Conservation (phyloP, 2,113 vertebrate species). For the Peucedramus taeniatus region DNA sequence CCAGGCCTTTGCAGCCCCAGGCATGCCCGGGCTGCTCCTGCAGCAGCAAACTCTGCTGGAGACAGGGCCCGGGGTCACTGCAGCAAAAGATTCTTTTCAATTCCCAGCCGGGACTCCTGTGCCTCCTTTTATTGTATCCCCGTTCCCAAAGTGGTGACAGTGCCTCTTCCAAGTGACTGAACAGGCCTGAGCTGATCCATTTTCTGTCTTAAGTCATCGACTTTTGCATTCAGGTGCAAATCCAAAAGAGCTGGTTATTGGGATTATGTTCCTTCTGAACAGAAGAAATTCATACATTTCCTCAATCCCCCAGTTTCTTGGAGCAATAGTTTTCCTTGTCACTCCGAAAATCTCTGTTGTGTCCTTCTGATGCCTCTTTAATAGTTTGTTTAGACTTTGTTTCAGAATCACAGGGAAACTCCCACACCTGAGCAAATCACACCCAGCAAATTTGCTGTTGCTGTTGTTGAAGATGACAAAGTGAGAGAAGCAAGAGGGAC, state of each 20-base stretch:
- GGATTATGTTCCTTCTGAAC: neutral
- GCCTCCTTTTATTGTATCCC: neutral
- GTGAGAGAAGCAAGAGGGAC: neutral
- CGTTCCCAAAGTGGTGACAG: neutral
- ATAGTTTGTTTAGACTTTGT: neutral
- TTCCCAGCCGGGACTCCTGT: rapidly evolving
- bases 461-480: neutral
- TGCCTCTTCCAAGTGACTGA: neutral
- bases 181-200: neutral
- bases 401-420: neutral
- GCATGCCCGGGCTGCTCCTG: neutral
- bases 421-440: neutral
- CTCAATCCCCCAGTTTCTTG: neutral
- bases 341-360: neutral
- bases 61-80: too few relatives aligned
- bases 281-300: neutral
- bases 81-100: neutral
- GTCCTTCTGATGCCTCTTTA: neutral
- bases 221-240: neutral
- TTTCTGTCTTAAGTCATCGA: neutral
- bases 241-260: neutral
- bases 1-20: neutral
- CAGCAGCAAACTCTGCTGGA: neutral
- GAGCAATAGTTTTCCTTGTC: neutral
- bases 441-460: neutral